Evolutionary conservation across 1,140 invertebrate genomes (phyloP), one percentile per base, ranked within the genome.

Genomic region (Cydia fagiglandana): DNA sequence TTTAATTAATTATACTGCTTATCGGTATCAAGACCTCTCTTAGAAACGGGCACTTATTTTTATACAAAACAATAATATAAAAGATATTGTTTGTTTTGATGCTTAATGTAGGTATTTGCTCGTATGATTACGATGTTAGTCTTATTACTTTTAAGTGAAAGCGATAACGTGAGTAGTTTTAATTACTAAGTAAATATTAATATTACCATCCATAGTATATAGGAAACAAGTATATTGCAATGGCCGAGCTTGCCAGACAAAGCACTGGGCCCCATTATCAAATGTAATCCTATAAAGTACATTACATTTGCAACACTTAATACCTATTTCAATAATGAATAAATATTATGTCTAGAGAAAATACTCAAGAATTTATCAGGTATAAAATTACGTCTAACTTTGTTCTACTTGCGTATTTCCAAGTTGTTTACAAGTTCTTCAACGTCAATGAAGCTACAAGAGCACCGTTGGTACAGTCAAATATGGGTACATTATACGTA

Each of bases 141-240:
- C 17, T 9, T 61, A 10, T 10, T 56, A 56, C 9, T 56, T 56
- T 17, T 17, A 56, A 17, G n/a, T 56, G 53, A 56, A 17, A 56
- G n/a, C 17, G 53, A 56, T 56, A 56, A 50, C 15, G 15, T 17
- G 53, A 56, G 53, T 17, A 56, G n/a, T n/a, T 9, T 56, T 56
- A 56, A 56, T 56, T 56, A n/a, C 53, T 56, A 56, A 17, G 20
- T 17, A 56, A 17, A 56, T 17, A 56, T 17, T 41, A 41, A 41
- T 41, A 47, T 56, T 17, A 56, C 53, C 53, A 56, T 56, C 53
- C 53, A 47, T 15, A n/a, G 15, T 24, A n/a, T 53, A 15, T 61
- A 61, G 56, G 20, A 61, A 61, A 24, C 56, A 61, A 12, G 5
- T 61, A 61, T 61, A 61, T 61, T 61, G 56, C 56, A 61, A 61